Evolutionary conservation across 2,797 vertebrate species (phyloP).

Genomic region (Borostomias antarcticus): DNA sequence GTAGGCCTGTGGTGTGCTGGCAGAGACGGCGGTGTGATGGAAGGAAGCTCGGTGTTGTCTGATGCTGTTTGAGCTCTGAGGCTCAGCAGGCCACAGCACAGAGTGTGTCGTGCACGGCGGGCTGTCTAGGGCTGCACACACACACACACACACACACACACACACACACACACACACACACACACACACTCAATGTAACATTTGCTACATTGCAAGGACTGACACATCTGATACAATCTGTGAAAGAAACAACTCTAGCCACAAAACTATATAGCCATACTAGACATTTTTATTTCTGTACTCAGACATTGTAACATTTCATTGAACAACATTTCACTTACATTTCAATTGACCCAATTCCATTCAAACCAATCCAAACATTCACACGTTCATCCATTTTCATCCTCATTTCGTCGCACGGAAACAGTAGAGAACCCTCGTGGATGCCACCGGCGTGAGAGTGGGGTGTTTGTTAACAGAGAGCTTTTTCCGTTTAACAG

Average conservation of each 20-base stretch:
- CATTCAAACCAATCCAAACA: constrained; percentile 51
- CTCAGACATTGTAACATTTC: neutral
- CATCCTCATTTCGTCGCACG: constrained; percentile 51
- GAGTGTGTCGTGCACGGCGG: constrained; percentile 46
- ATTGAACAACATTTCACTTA: neutral
- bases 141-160: constrained; percentile 25
- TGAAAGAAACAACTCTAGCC: no score
- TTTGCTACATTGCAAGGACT: no score
- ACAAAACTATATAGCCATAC: no score
- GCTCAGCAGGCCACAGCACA: constrained; percentile 46
- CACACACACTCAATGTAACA: neutral
- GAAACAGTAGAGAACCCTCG: neutral
- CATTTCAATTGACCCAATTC: constrained; percentile 60
- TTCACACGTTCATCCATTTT: constrained; percentile 38
- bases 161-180: neutral
- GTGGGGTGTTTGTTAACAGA: constrained; percentile 70
- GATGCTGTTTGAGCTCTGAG: constrained; percentile 47
- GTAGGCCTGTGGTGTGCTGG: constrained; percentile 47
- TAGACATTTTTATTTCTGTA: no score
- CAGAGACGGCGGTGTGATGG: constrained; percentile 36
- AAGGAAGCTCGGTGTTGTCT: constrained; percentile 1
- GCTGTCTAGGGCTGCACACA: constrained; percentile 36
- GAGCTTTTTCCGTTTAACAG: constrained; percentile 66
- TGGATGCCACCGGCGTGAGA: constrained; percentile 27
- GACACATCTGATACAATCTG: no score